Conservation (phyloP, 2,797 vertebrate species). For the Sciurus carolinensis region DNA sequence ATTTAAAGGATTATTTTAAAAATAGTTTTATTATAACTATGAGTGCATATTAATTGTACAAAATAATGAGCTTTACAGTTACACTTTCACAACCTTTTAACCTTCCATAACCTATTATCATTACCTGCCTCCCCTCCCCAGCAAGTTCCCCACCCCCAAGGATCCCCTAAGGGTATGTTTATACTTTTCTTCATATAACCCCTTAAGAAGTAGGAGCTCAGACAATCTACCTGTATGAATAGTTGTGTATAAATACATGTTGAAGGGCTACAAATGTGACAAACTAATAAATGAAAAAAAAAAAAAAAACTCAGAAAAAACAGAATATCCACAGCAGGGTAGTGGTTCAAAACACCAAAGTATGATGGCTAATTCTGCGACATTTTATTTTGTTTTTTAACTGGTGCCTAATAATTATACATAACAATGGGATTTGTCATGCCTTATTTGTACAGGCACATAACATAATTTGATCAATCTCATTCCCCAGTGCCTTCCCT, state of each 20-base stretch:
- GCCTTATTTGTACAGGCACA: too few species aligned
- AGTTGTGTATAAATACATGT: background rate
- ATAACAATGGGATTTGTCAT: too few species aligned
- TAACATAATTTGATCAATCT: too few species aligned
- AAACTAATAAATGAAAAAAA: background rate
- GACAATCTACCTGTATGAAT: background rate
- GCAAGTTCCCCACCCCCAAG: background rate
- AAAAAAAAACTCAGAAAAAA: background rate
- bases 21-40: background rate
- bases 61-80: background rate
- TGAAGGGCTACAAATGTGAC: background rate
- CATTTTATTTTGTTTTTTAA: background rate
- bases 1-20: background rate
- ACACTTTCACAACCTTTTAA: background rate
- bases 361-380: background rate
- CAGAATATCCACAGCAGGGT: background rate
- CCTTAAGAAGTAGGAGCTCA: background rate
- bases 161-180: background rate
- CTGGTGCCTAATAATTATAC: too few species aligned
- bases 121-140: background rate
- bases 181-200: background rate
- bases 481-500: too few species aligned
- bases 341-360: slow-evolving; percentile 30
- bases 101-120: background rate
- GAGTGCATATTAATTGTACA: background rate